Base-by-base conservation (phyloP, 2,797 vertebrate species). In the Falco columbarius region DNA sequence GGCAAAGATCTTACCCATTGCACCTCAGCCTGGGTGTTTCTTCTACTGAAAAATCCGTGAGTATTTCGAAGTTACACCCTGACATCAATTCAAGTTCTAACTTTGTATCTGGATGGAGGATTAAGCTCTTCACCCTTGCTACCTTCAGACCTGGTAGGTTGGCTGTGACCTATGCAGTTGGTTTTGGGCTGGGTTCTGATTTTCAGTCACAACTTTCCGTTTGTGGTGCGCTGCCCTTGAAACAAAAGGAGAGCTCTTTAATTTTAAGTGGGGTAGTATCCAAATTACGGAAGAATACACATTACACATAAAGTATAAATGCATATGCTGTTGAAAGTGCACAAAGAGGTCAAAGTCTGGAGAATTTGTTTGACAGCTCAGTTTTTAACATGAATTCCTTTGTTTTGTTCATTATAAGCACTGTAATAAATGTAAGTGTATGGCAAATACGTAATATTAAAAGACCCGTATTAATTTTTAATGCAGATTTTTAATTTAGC, bases 51-150 rank as follows among this genome's bases (percentile, higher is more conserved):
- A 82, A 93, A 16, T 16, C 15, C 3, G 22, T 34, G 22, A 42
- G 14, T 66, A 5, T 83, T 89, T 79, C 51, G 34, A 75, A 76
- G 56, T 72, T 94, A 36, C 2, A 51, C 70, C 14, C 8, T 61
- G 51, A 65, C 16, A 55, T 32, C 1, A 3, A 6, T 59, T 77
- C 19, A 23, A 44, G 42, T 47, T 56, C 67, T 76, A 72, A 42
- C 44, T 59, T 70, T 14, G 5, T 36, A 18, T 54, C 58, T 40
- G 23, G 21, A 9, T 0, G 0, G 22, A 46, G 20, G 13, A 56
- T 88, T 66, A 51, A 83, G 34, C 16, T 77, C 29, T 68, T 65
- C 12, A 11, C 56, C 55, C 44, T 85, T 1, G 1, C 27, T 34
- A 16, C 20, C 32, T 59, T 67, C 36, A 40, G 46, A 49, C 18